Evolutionary conservation across 2,888 invertebrate genomes (phyloP).

Genomic region (Drosophila dives): DNA sequence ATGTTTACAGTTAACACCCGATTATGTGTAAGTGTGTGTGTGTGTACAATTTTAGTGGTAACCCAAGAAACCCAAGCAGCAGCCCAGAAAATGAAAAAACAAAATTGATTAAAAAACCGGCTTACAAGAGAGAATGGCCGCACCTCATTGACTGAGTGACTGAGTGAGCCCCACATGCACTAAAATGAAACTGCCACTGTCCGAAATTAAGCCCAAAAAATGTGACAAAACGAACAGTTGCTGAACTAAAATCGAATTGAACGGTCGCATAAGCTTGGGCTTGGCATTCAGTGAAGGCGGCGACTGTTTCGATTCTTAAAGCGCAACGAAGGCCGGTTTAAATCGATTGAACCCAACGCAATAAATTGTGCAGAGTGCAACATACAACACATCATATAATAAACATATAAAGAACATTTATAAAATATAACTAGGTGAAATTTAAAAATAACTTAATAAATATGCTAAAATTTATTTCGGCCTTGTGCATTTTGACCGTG

Average conservation of each 20-base stretch:
- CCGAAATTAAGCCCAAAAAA: conserved; percentile 57
- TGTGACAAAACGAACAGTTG: conserved; percentile 69
- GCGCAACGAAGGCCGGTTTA: conserved; percentile 56
- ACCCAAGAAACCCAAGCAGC: conserved; percentile 22
- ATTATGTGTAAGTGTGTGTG: conserved; percentile 1
- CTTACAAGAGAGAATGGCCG: conserved; percentile 58
- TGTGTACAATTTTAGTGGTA: conserved; percentile 4
- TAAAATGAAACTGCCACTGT: conserved; percentile 30
- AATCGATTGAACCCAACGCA: conserved; percentile 56
- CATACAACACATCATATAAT: background rate
- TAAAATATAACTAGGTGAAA: background rate
- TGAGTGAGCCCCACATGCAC: conserved; percentile 15
- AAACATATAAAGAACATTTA: background rate
- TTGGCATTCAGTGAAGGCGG: conserved; percentile 43
- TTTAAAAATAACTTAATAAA: background rate
- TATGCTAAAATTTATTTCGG: conserved; percentile 45
- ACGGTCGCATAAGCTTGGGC: conserved; percentile 62
- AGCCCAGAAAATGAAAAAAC: conserved; percentile 21
- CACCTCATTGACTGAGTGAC: conserved; percentile 14
- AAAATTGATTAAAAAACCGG: conserved; percentile 63
- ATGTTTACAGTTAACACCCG: conserved; percentile 34
- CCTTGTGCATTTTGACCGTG: conserved; percentile 30
- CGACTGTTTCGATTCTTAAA: conserved; percentile 32
- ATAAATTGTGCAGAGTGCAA: conserved; percentile 4
- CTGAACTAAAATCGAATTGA: conserved; percentile 58